Evolutionary conservation across 2,888 invertebrate species (phyloP), one percentile per base, ranked within the genome.

Genomic region (Erebia palarica): DNA sequence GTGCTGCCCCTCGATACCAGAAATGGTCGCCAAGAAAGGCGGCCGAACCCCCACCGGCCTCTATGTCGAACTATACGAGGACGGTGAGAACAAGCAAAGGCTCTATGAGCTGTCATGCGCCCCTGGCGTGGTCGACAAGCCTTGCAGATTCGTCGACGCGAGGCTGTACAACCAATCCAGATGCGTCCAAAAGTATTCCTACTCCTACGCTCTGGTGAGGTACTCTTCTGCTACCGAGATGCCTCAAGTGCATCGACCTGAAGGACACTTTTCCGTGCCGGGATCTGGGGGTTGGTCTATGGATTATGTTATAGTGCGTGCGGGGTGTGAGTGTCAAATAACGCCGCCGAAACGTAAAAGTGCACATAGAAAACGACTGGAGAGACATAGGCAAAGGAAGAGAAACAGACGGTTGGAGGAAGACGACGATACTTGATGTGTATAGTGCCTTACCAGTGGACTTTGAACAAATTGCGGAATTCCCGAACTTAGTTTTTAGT

Each of bases 321-420:
- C 96, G 78, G 98, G 97, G 55, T 98, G 98, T 90, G 95, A 96
- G 82, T 98, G 98, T 89, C 96, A 96, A 85, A 94, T 97, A 75
- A 94, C 92, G 81, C 95, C 95, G 55, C 92, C 92, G 75, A 94
- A 93, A 82, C 90, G 91, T 78, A 94, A 94, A 77, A 80, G 81
- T 55, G 78, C 81, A 58, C 84, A 84, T 73, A 81, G 82, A 73
- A 86, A 84, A 71, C 78, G 84, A 49, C 75, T 77, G 69, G 84
- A 87, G 78, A 79, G 89, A 73, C 89, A 92, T 82, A 84, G 89
- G 80, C 85, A 84, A 79, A 82, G 84, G 76, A 91, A 87, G 80
- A 84, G 85, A 74, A 90, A 86, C 75, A 86, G 86, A 78, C 84
- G 85, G 68, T 74, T 83, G 49, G 83, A 86, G 18, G 88, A 88